phyloP scores from a whole-genome alignment of 2,113 vertebrate genomes.

The Oceanodroma tethys region DNA sequence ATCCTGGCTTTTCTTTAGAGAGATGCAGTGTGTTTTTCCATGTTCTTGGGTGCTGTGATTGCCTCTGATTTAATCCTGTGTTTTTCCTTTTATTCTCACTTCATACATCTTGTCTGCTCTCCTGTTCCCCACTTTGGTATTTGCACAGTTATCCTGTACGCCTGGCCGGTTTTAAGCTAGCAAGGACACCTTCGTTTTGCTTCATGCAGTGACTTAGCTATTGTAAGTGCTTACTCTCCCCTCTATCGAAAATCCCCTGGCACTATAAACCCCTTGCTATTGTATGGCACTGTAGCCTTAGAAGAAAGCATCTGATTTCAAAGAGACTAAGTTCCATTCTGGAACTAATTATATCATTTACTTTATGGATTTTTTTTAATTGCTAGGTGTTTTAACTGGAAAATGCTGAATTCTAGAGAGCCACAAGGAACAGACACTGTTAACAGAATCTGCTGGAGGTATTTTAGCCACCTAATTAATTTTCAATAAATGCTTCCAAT shows the following conservation, averaged over 20 bases:
- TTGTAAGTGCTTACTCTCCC: background rate
- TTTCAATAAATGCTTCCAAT: conserved; percentile 81
- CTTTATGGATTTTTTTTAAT: conserved; percentile 77
- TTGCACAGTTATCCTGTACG: background rate
- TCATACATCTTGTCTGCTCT: background rate
- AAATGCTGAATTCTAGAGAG: conserved; percentile 63
- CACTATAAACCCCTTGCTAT: conserved; percentile 64
- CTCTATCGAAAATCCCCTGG: conserved; percentile 54
- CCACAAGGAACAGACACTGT: conserved; percentile 63
- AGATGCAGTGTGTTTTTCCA: background rate
- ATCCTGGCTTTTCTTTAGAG: conserved; percentile 67
- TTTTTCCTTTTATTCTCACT: background rate
- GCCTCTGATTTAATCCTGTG: background rate
- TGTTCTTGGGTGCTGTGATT: conserved; percentile 14
- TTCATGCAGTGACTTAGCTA: conserved; percentile 18
- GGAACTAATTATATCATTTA: conserved; percentile 77
- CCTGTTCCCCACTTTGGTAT: background rate
- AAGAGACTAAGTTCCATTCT: conserved; percentile 74
- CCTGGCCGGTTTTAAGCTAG: background rate
- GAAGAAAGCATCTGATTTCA: conserved; percentile 77
- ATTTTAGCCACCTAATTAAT: conserved; percentile 82
- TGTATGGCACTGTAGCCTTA: conserved; percentile 42
- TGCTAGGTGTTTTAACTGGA: conserved; percentile 78
- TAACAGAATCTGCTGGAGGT: conserved; percentile 71
- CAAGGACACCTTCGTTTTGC: conserved; percentile 34